Evolutionary conservation across 2,797 vertebrate species (phyloP), one percentile per base, ranked within the genome.

Genomic region (Urosaurus nigricauda): DNA sequence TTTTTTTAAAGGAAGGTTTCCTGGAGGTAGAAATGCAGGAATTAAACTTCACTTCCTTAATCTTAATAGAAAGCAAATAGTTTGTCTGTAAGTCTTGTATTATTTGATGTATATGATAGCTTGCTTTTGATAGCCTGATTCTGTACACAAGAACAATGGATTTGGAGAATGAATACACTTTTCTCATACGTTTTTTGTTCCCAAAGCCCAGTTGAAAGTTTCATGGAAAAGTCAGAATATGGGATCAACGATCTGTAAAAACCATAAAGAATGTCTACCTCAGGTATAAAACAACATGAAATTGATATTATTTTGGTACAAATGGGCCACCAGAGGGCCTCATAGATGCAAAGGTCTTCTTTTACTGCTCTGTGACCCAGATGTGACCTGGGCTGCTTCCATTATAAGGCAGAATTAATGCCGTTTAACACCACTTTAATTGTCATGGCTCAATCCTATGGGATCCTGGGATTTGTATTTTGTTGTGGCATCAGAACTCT

Each of bases 321-420:
- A 86, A 70, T 92, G 92, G 85, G 92, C 93, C 89, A 92, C 88
- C 84, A 94, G 94, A 86, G 86, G 93, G 87, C 70, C 84, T 93
- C 87, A 37, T 91, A 91, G 87, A 32, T 79, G 56, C 71, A 60
- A 51, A 79, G 70, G 8, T 63, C 60, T 73, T 70, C 12, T 92
- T 90, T 75, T 6, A 13, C 58, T 77, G 78, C 58, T 2, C 37
- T 92, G 35, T 1, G 9, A 0, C 37, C 37, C 60, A 51, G 88
- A 63, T 91, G 79, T 81, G 32, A 75, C 74, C 47, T 51, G 47
- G 47, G 47, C 47, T 51, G 47, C 47, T 7, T 7, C 8, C 5
- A 51, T n/a, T n/a, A n/a, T 7, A 51, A 0, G 5, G 47, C 8
- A 51, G 47, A 51, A 51, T 51, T 51, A 9, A 51, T 51, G 4